A percentile compares a stretch with the other conserved stretches of the same genome.
phyloP scores from a whole-genome alignment of 2,113 vertebrate species.

The Spea bombifrons region DNA sequence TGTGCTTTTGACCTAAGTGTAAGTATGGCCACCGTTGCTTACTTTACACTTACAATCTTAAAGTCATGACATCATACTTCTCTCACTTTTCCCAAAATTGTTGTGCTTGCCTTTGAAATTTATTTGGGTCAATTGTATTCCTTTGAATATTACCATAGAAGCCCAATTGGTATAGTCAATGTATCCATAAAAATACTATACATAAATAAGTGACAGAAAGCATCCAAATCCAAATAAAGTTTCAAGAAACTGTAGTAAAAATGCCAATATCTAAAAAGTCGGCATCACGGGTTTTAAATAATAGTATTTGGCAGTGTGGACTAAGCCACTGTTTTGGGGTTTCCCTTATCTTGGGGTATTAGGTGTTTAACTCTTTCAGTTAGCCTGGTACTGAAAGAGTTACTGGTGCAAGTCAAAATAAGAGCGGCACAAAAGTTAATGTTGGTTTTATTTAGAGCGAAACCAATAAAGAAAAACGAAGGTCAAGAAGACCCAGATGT shows the following conservation, averaged over 20 bases:
- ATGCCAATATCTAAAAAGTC: neutral
- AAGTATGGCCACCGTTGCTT: no score
- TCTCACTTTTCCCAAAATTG: no score
- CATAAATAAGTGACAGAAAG: neutral
- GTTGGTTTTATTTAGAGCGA: conserved; percentile 10
- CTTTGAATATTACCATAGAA: no score
- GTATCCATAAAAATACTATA: neutral
- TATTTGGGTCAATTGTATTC: no score
- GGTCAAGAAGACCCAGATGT: conserved; percentile 34
- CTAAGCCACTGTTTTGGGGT: neutral
- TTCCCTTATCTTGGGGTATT: neutral
- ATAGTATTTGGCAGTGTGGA: conserved; percentile 10
- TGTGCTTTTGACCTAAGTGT: no score
- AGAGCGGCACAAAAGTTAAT: neutral
- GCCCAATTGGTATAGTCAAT: no score
- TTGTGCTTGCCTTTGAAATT: no score
- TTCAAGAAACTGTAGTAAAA: conserved; percentile 14
- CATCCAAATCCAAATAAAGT: neutral
- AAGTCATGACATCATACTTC: no score
- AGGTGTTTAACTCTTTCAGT: neutral
- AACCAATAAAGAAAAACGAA: conserved; percentile 6
- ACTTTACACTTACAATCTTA: no score
- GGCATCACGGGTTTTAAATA: conserved; percentile 11
- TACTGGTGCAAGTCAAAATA: neutral
- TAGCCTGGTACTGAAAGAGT: neutral